phyloP scores from a whole-genome alignment of 2,113 vertebrate genomes.

The Arizona elegans region DNA sequence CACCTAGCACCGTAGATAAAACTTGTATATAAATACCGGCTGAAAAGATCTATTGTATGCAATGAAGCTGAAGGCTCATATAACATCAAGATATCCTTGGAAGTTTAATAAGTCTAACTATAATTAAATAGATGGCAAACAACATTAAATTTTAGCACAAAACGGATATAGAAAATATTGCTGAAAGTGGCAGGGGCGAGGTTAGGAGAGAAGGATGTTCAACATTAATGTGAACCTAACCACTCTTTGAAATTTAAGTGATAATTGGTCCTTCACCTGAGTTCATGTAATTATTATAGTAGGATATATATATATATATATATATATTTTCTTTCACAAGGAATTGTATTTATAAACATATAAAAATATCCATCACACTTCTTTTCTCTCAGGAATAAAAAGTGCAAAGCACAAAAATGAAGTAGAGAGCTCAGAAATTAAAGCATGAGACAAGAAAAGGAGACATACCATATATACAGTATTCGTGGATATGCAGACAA shows the following conservation, averaged over 20 bases:
- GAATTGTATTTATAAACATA: background rate
- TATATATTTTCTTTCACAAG: background rate
- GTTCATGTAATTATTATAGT: background rate
- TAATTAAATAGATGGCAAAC: slow-evolving; percentile 55
- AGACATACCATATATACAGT: background rate
- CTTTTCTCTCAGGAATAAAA: background rate
- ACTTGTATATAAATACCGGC: background rate
- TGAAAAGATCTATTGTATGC: background rate
- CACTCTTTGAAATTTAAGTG: slow-evolving; percentile 7
- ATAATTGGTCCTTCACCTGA: background rate
- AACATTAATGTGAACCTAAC: background rate
- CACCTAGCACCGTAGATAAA: background rate
- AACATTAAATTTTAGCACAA: slow-evolving; percentile 38
- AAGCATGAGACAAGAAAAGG: background rate
- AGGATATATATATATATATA: background rate
- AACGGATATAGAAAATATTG: slow-evolving; percentile 21
- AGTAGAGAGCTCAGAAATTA: background rate
- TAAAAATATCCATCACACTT: background rate
- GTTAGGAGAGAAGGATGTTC: background rate
- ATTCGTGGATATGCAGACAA: background rate
- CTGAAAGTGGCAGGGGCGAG: background rate
- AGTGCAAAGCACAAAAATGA: background rate
- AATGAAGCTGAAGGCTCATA: slow-evolving; percentile 22
- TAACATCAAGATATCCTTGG: slow-evolving; percentile 39
- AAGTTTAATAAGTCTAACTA: slow-evolving; percentile 27